A percentile compares a stretch with the other conserved stretches of the same genome.
phyloP scores from a whole-genome alignment of 2,113 vertebrate species.

The Gracilinanus agilis region DNA sequence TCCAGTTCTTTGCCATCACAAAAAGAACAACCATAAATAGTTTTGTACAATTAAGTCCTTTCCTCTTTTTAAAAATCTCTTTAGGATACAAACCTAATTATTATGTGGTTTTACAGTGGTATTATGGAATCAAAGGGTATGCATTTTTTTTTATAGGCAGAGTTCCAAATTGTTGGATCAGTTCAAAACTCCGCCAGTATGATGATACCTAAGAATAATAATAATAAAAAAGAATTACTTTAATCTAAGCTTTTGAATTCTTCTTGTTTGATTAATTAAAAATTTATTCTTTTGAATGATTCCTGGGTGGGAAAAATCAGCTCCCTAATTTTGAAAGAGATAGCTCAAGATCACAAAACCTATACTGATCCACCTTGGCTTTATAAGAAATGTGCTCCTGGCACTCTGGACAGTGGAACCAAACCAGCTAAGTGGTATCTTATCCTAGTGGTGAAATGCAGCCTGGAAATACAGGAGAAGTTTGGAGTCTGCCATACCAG shows the following conservation, averaged over 20 bases:
- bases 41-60: too few relatives aligned
- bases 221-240: neutral
- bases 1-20: too few relatives aligned
- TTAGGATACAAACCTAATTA: too few relatives aligned
- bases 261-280: neutral
- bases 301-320: neutral
- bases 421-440: conserved; percentile 59
- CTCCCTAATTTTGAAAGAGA: conserved; percentile 22
- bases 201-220: neutral
- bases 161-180: too few relatives aligned
- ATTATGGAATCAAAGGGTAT: too few relatives aligned
- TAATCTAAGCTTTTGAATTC: neutral
- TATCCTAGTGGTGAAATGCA: conserved; percentile 65
- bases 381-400: conserved; percentile 52
- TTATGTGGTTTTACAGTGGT: too few relatives aligned
- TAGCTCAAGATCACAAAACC: neutral
- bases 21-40: too few relatives aligned
- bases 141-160: too few relatives aligned
- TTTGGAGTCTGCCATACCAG: conserved; percentile 59
- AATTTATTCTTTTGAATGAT: conserved; percentile 20
- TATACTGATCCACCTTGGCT: conserved; percentile 5
- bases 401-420: conserved; percentile 60
- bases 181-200: neutral
- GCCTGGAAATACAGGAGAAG: conserved; percentile 61
- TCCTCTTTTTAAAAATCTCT: too few relatives aligned